These are phyloP conservation scores for Pogoniulus pusillus DNA, from an alignment of 2,797 vertebrate genomes.

Conservation along the genomic window DNA sequence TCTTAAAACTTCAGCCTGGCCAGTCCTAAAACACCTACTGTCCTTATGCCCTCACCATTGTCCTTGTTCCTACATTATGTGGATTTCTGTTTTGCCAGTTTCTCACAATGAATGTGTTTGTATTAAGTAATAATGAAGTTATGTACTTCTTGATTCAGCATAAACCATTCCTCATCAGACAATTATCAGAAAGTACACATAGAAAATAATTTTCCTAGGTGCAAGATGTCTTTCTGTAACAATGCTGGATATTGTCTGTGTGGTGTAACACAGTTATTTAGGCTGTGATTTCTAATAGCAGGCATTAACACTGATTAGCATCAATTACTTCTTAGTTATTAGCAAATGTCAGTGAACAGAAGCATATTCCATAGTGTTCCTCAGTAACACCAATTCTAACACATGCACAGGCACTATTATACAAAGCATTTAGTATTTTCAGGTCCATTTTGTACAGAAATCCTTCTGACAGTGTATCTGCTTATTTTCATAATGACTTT, in stretches of 20 bases:
- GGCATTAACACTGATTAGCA: slow-evolving; percentile 1
- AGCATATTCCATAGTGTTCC: not conserved
- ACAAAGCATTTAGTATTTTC: not conserved
- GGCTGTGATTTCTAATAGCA: not conserved
- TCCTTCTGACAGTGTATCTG: not conserved
- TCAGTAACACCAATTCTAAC: not conserved
- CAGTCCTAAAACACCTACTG: not conserved
- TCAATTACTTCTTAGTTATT: slow-evolving; percentile 19
- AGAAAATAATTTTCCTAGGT: not conserved
- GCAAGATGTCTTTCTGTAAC: not conserved
- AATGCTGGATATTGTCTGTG: not conserved
- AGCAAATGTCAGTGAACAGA: not conserved
- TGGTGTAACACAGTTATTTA: not conserved
- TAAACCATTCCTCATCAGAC: not conserved
- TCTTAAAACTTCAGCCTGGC: not conserved
- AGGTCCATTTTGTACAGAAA: not conserved
- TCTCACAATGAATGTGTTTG: not conserved
- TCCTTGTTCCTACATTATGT: not conserved
- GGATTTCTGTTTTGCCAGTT: not conserved
- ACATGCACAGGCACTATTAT: not conserved
- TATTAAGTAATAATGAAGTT: not conserved
- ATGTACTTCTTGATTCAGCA: not conserved
- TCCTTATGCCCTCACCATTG: not conserved
- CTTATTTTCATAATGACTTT: not conserved
- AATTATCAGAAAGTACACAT: not conserved